Conservation (phyloP, 2,113 vertebrate species). For the Notarius quadriscutis region DNA sequence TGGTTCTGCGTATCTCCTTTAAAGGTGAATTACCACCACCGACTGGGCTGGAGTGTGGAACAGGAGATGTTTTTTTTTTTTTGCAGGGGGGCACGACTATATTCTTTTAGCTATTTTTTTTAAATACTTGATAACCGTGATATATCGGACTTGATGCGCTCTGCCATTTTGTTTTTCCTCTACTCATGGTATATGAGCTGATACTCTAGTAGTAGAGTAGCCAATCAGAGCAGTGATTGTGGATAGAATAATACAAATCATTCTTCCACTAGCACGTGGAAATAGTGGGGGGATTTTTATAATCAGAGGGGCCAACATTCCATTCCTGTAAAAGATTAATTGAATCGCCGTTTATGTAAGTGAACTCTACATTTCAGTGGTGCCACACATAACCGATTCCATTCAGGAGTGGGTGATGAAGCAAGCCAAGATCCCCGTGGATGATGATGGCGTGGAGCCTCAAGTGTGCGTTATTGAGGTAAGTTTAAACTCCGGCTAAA, state of each 20-base stretch:
- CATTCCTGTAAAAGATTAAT: background rate
- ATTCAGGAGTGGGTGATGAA: constrained; percentile 97
- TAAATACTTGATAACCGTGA: no score
- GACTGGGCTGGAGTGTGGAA: no score
- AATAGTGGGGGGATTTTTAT: background rate
- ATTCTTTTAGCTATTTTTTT: no score
- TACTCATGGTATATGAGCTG: no score
- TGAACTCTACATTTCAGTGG: constrained; percentile 73
- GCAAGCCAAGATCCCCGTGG: constrained; percentile 88
- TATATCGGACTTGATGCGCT: no score
- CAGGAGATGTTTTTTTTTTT: no score
- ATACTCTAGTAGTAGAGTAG: no score
- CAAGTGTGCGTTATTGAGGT: constrained; percentile 98
- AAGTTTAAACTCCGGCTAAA: background rate
- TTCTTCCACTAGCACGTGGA: background rate
- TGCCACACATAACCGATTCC: constrained; percentile 97
- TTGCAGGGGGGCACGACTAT: no score
- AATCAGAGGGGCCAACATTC: background rate
- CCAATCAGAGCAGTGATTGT: no score
- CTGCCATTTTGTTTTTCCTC: no score
- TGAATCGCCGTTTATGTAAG: background rate
- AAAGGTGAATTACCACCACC: no score
- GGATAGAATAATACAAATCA: background rate
- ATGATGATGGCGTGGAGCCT: constrained; percentile 87
- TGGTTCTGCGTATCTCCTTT: no score